Base-by-base conservation (phyloP, 2,888 invertebrate species). In the Ecliptopera silaceata region DNA sequence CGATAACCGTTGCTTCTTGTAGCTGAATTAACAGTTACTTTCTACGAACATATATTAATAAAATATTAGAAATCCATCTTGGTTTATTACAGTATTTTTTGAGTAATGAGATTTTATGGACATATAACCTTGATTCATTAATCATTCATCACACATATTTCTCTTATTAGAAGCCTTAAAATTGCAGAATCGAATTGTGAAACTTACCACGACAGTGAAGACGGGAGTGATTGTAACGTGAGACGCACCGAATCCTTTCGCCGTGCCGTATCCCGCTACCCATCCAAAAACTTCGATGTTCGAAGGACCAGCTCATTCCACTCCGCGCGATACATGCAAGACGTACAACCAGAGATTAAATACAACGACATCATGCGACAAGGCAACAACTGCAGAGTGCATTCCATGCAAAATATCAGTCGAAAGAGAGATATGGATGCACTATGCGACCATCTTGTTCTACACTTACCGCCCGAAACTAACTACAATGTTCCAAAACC, bases 111-210 rank as follows among this genome's bases (percentile, higher is more conserved):
- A 8, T 26, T 56, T 36, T 13, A 29, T 44, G 8, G 12, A 17
- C 15, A 43, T 18, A 10, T 18, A 18, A 18, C 20, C 32, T 32
- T 12, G 13, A 42, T 10, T 26, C 26, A 43, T 17, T 11, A 51
- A 8, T 44, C 17, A 41, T 26, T 13, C n/a, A 47, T 47, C 11
- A 34, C 42, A 42, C 29, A n/a, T 5, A 39, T 34, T 39, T 31
- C 18, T 48, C 26, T 20, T 13, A 11, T 44, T 18, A 39, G 20
- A 31, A 13, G 2, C 13, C 6, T 31, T 46, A 8, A 13, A 53
- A 57, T 79, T 77, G 6, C 75, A 88, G 88, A 88, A 68, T 86
- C 88, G 4, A 88, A 88, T 66, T 91, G 89, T 72, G 90, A 89
- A 59, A 88, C 86, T 0, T 89, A 71, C 61, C 82, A 86, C 69